phyloP scores from a whole-genome alignment of 2,888 invertebrate genomes.

The Chelonus formosanus region DNA sequence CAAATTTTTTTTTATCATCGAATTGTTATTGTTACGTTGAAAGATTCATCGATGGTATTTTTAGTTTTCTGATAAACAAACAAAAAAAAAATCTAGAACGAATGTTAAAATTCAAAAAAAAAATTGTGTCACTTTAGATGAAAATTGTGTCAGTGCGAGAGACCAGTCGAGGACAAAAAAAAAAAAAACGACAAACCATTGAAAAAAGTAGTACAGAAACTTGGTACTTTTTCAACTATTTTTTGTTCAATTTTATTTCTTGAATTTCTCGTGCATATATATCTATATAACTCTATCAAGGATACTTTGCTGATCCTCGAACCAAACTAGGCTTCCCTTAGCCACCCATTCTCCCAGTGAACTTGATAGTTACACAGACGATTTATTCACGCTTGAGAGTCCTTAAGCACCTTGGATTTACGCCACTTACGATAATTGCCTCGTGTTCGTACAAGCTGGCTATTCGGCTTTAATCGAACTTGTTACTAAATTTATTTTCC shows the following conservation, averaged over 20 bases:
- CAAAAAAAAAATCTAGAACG: constrained; percentile 26
- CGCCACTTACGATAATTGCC: constrained; percentile 36
- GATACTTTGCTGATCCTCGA: not conserved
- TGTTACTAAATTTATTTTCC: constrained; percentile 20
- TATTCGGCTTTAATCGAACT: constrained; percentile 19
- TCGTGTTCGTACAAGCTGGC: constrained; percentile 31
- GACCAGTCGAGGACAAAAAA: not conserved
- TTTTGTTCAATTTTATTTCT: too few species aligned
- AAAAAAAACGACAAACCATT: constrained; percentile 18
- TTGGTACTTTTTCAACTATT: too few species aligned
- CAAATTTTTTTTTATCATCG: too few species aligned
- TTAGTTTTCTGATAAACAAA: constrained; percentile 7
- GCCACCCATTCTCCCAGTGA: constrained; percentile 22
- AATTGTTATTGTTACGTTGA: too few species aligned
- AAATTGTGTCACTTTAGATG: constrained; percentile 23
- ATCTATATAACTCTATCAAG: too few species aligned
- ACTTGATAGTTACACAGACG: constrained; percentile 39
- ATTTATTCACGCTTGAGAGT: constrained; percentile 39
- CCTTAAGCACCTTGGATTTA: constrained; percentile 35
- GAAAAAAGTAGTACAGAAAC: constrained; percentile 3
- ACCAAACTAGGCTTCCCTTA: constrained; percentile 11
- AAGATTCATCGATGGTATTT: too few species aligned
- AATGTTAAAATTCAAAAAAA: constrained; percentile 23
- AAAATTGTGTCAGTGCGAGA: constrained; percentile 37
- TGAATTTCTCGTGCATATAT: too few species aligned